A percentile compares a stretch with the other conserved stretches of the same genome.
Conservation (phyloP, 2,888 invertebrate species). For the Phragmatobia fuliginosa region DNA sequence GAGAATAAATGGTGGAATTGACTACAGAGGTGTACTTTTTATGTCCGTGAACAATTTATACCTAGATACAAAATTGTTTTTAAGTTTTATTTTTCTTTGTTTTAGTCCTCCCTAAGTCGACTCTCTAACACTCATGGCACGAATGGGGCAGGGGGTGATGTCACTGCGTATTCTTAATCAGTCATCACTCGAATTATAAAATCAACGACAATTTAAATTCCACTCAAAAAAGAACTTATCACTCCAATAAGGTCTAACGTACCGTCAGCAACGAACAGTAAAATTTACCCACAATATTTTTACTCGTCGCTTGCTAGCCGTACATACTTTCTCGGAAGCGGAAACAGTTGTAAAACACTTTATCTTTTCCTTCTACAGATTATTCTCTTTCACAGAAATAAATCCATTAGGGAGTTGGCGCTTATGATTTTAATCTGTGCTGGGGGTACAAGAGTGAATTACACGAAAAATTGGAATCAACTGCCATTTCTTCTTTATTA, state of each 20-base stretch:
- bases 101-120: too few relatives aligned
- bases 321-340: constrained; percentile 28
- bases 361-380: constrained; percentile 34
- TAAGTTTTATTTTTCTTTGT: too few relatives aligned
- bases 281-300: constrained; percentile 43
- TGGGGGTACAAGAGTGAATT: constrained; percentile 3
- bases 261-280: constrained; percentile 31
- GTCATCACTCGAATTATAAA: too few relatives aligned
- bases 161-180: too few relatives aligned
- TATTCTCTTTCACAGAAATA: constrained; percentile 31
- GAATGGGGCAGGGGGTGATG: too few relatives aligned
- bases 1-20: too few relatives aligned
- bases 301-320: constrained; percentile 44
- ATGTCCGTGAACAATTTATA: too few relatives aligned
- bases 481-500: not conserved
- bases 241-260: constrained; percentile 14
- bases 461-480: not conserved
- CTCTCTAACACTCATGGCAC: too few relatives aligned
- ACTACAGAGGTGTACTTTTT: too few relatives aligned
- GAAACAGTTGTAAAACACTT: constrained; percentile 41
- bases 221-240: not conserved
- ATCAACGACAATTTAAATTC: too few relatives aligned
- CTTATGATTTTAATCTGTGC: constrained; percentile 25
- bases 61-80: too few relatives aligned
- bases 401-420: constrained; percentile 17